Conservation (phyloP, 2,113 vertebrate species). For the Conger conger region DNA sequence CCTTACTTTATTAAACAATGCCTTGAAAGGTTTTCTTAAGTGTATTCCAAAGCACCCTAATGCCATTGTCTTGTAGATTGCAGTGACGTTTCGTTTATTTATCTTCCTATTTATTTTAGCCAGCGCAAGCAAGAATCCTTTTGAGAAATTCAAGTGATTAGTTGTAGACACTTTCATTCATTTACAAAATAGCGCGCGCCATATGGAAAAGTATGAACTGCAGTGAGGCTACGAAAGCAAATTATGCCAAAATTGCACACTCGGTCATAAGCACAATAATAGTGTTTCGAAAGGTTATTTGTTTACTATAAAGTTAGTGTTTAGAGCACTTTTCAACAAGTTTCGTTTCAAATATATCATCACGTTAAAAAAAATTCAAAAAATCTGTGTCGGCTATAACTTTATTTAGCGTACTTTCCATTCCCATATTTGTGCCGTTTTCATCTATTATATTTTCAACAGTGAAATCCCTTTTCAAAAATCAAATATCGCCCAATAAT, state of each 20-base stretch:
- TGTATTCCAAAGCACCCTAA: conserved; percentile 35
- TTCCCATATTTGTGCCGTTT: background rate
- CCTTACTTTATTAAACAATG: conserved; percentile 25
- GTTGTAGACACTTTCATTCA: background rate
- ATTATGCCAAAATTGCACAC: background rate
- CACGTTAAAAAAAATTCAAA: background rate
- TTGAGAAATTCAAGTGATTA: background rate
- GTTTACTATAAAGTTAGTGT: background rate
- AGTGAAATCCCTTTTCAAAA: background rate
- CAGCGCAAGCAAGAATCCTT: conserved; percentile 1
- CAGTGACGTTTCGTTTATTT: conserved; percentile 6
- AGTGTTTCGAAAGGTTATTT: background rate
- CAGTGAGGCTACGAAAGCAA: background rate
- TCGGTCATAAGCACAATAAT: background rate
- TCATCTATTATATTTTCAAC: background rate
- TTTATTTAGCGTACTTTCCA: background rate
- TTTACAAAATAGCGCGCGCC: background rate
- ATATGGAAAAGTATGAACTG: background rate
- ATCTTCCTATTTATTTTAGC: background rate
- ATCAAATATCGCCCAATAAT: background rate
- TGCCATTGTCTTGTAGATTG: conserved; percentile 47
- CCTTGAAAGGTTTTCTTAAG: conserved; percentile 36
- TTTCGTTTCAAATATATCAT: background rate
- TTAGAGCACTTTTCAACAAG: background rate
- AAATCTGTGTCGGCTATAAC: background rate